Evolutionary conservation across 2,113 vertebrate genomes (phyloP), one percentile per base, ranked within the genome.

Genomic region (Nibea coibor): DNA sequence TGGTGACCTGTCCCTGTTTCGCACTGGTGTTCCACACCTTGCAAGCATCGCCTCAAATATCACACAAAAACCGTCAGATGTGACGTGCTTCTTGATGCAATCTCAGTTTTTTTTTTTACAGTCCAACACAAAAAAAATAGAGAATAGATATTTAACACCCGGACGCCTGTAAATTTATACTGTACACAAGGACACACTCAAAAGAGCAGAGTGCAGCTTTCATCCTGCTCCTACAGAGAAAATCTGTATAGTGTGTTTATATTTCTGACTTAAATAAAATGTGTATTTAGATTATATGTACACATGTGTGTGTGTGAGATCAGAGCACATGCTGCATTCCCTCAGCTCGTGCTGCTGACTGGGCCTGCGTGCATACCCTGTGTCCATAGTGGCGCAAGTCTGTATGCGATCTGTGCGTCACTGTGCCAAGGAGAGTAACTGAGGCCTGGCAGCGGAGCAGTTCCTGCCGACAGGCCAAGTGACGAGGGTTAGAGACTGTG

Each of bases 1-100:
- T 87, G 72, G 88, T 84, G 88, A 91, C 83, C 73, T 91, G 84
- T 89, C 86, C 89, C 80, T 22, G 62, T 91, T 93, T 87, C 81
- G 83, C 64, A 56, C 76, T 77, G 72, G 74, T 43, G 75, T 58
- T 70, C 63, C 63, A 57, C 77, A 84, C 68, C 72, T 78, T 65
- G 35, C 67, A 57, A 63, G 56, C 20, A 72, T 54, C 10, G 15
- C 57, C 63, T 85, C 16, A 69, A 45, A 47, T 54, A 48, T 72
- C 45, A 65, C 62, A 43, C 19, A 71, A 26, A 85, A 62, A 28
- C 17, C 26, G 24, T 47, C 6, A 45, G 43, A 65, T n/a, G 20
- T 47, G 35, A 71, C 19, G 28, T 75, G 61, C 58, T 50, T 59
- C 19, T 57, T 10, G 8, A 6, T 20, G 26, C 6, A 39, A 57